phyloP scores from a whole-genome alignment of 2,797 vertebrate genomes.

The Toxotes lorentzi region DNA sequence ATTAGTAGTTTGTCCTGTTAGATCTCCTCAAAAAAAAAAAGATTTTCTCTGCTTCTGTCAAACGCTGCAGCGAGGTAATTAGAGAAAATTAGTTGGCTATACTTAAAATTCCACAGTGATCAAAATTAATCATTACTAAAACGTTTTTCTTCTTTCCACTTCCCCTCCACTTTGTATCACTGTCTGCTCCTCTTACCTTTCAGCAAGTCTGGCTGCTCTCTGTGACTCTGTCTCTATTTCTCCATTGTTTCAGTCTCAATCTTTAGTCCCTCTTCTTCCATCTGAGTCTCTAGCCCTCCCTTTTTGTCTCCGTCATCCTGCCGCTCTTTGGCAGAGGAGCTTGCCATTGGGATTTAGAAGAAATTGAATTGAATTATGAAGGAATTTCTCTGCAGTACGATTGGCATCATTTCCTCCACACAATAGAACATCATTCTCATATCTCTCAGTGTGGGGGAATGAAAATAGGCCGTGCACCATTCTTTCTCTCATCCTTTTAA shows the following conservation, averaged over 20 bases:
- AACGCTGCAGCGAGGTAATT: slow-evolving; percentile 51
- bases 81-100: slow-evolving; percentile 55
- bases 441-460: slow-evolving; percentile 86
- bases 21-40: slow-evolving; percentile 18
- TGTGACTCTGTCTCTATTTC: slow-evolving; percentile 50
- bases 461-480: slow-evolving; percentile 87
- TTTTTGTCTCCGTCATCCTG: slow-evolving; percentile 76
- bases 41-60: slow-evolving; percentile 41
- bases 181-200: slow-evolving; percentile 66
- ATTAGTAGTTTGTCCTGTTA: slow-evolving; percentile 22
- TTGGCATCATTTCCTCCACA: slow-evolving; percentile 89
- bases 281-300: slow-evolving; percentile 69
- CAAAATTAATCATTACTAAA: slow-evolving; percentile 64
- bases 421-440: slow-evolving; percentile 90
- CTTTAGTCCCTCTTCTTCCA: slow-evolving; percentile 68
- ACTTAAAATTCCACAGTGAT: slow-evolving; percentile 65
- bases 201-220: slow-evolving; percentile 47
- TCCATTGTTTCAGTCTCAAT: slow-evolving; percentile 78
- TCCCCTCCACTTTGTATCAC: slow-evolving; percentile 44
- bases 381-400: slow-evolving; percentile 86
- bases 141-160: slow-evolving; percentile 39
- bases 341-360: slow-evolving; percentile 87
- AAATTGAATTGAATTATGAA: slow-evolving; percentile 91
- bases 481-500: slow-evolving; percentile 89
- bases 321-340: slow-evolving; percentile 79